phyloP scores from a whole-genome alignment of 2,888 invertebrate genomes.

The Chaetogeoica ovagalla region DNA sequence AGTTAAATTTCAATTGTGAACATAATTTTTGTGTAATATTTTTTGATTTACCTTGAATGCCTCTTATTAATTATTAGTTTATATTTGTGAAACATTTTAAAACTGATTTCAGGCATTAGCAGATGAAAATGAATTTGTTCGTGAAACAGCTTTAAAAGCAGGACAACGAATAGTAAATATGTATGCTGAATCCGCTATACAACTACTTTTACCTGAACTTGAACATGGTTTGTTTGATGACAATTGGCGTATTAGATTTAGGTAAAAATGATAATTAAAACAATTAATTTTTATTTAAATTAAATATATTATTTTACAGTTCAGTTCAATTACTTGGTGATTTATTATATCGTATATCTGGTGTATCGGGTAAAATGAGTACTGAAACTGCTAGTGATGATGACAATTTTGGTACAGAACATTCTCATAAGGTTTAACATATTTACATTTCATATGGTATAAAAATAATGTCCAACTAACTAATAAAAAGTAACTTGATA shows the following conservation, averaged over 20 bases:
- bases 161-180: slow-evolving; percentile 93
- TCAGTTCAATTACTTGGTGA: slow-evolving; percentile 96
- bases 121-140: slow-evolving; percentile 97
- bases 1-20: no score
- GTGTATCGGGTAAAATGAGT: slow-evolving; percentile 98
- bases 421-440: slow-evolving; percentile 70
- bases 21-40: no score
- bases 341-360: slow-evolving; percentile 91
- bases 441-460: background rate
- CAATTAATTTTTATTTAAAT: slow-evolving; percentile 4
- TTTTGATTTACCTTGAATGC: background rate
- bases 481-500: background rate
- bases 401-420: slow-evolving; percentile 98
- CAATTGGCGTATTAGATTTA: slow-evolving; percentile 93
- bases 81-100: background rate
- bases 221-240: slow-evolving; percentile 95
- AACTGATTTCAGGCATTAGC: slow-evolving; percentile 73
- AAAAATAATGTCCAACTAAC: background rate
- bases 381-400: slow-evolving; percentile 98
- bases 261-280: slow-evolving; percentile 35
- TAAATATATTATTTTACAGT: slow-evolving; percentile 61
- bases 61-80: background rate
- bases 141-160: slow-evolving; percentile 94
- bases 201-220: slow-evolving; percentile 87
- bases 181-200: slow-evolving; percentile 94